Percentiles rank a stretch among this genome's conserved stretches.
Evolutionary conservation across 2,113 vertebrate species (phyloP).

Genomic region (Amphiprion percula): DNA sequence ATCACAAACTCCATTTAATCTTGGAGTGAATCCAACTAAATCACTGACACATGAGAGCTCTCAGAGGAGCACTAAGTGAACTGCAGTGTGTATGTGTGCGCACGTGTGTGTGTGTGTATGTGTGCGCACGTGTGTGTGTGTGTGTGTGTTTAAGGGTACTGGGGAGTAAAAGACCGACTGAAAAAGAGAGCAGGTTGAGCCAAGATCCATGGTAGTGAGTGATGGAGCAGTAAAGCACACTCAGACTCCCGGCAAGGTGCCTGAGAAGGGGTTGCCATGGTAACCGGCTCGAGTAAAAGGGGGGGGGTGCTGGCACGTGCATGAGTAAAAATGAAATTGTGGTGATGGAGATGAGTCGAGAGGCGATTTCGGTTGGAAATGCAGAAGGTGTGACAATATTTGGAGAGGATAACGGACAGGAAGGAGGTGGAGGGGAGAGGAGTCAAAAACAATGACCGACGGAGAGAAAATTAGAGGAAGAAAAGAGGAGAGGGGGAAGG

Average conservation of each 20-base stretch:
- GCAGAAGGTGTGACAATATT: conserved; percentile 25
- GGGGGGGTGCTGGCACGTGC: conserved; percentile 65
- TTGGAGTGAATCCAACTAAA: conserved; percentile 56
- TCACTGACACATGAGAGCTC: conserved; percentile 61
- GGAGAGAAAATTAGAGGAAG: conserved; percentile 18
- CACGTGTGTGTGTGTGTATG: conserved; percentile 35
- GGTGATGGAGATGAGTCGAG: conserved; percentile 42
- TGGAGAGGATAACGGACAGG: conserved; percentile 45
- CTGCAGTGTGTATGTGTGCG: conserved; percentile 41
- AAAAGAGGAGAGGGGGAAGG: conserved; percentile 24
- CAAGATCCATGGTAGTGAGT: conserved; percentile 67
- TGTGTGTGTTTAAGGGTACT: conserved; percentile 54
- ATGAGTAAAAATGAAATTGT: conserved; percentile 63
- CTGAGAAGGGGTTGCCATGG: conserved; percentile 66
- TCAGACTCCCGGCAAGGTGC: conserved; percentile 73
- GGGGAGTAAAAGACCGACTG: conserved; percentile 54
- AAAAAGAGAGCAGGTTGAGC: conserved; percentile 64
- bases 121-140: conserved; percentile 32
- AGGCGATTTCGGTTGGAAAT: conserved; percentile 29
- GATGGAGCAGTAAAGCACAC: conserved; percentile 73
- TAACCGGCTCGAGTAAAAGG: conserved; percentile 48
- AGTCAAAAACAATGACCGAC: conserved; percentile 32
- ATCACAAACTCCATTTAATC: conserved; percentile 65
- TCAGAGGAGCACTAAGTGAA: conserved; percentile 59
- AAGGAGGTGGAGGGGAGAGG: conserved; percentile 31